Evolutionary conservation across 2,113 vertebrate genomes (phyloP), one percentile per base, ranked within the genome.

Genomic region (Rhinoderma darwinii): DNA sequence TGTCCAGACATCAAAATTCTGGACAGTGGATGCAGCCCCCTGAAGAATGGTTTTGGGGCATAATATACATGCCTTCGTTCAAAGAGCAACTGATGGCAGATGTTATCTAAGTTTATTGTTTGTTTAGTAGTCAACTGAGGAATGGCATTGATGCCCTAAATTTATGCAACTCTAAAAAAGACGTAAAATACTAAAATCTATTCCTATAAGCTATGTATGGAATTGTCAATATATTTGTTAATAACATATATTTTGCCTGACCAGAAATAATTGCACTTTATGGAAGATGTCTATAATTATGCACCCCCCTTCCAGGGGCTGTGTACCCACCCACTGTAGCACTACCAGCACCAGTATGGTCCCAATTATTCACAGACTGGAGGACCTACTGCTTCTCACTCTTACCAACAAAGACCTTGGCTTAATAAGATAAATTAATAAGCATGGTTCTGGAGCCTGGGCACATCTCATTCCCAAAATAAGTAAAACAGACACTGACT

Each of bases 401-500:
- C 41, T 47, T 68, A 78, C 66, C 86, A 77, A 68, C 50, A 76
- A 70, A 51, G 35, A 17, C 79, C 9, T 32, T 5, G 22, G 39
- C 54, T 81, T n/a, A 39, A 63, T 44, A 63, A 82, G 51, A 66
- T 63, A 63, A 43, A 66, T 82, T 82, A 82, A 44, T 82, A 59
- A 63, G 59, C n/a, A 66, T 82, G 56, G 59, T 61, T 82, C 79
- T 82, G 59, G 39, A 41, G 59, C 14, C 59, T 63, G 39, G 41
- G 54, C 79, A 63, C 59, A 82, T 63, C 39, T 82, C 61, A 41
- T 82, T 82, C 79, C 14, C n/a, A 27, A 63, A 82, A 82, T 73
- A 50, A 56, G 78, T 50, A 72, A 54, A 87, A 81, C 47, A 37
- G 75, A n/a, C 76, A 43, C 22, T 86, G 47, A 82, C 79, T 61